Base-by-base conservation (phyloP, 2,113 vertebrate genomes). In the Onychostoma macrolepis region DNA sequence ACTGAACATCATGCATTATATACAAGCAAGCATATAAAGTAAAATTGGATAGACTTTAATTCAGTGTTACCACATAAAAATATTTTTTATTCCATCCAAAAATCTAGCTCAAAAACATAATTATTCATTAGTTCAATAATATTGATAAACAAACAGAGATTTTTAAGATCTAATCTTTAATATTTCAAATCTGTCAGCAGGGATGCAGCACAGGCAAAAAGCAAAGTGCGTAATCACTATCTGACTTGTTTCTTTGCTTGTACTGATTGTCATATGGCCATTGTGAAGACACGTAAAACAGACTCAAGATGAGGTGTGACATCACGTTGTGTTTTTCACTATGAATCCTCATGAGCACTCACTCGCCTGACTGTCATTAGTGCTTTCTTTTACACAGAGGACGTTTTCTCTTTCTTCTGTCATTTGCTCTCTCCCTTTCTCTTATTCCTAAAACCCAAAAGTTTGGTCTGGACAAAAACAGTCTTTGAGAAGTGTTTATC, bases 161-260 rank as follows among this genome's bases (percentile, higher is more conserved):
- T 61, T 61, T n/a, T 10, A 61, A 61, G 9, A 61, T n/a, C 21
- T 10, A 21, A 56, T 56, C 53, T 58, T 58, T 58, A 58, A n/a
- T n/a, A 9, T 61, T 21, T 9, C 17, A 21, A 21, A 71, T 71
- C 17, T 4, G 3, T 71, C 67, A 71, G 30, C 30, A 4, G 30
- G 17, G 1, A 71, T 21, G 67, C 21, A 21, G 65, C 65, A 69
- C 30, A 33, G 67, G 67, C 30, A 21, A 21, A 71, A 71, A 21
- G 30, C 67, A 36, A 36, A 71, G 6, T 36, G 30, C 1, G 21
- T 9, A 69, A 36, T 33, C 3, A 19, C 65, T 19, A 19, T 3
- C 65, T 19, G 24, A n/a, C 21, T 93, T 93, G 91, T 85, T 92
- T 93, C 89, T 85, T 91, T 86, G 89, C 93, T 91, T 92, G 89